Evolutionary conservation across 1,140 invertebrate species (phyloP).

Genomic region (Choristoneura fumiferana): DNA sequence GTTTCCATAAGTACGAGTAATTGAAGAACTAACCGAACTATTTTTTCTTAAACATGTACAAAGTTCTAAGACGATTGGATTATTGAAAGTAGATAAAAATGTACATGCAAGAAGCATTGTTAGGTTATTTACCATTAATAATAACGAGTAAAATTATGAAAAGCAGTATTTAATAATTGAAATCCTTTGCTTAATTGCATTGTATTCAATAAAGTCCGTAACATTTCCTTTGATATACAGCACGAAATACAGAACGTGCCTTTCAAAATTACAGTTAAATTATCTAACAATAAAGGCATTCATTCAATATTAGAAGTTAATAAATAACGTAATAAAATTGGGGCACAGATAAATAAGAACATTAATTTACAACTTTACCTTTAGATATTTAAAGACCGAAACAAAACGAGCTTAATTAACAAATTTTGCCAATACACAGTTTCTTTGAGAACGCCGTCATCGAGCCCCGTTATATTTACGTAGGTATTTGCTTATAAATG

Average conservation of each 20-base stretch:
- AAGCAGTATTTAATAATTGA: no score
- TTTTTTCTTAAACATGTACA: no score
- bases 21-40: no score
- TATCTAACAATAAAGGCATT: conserved; percentile 6
- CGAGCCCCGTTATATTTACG: conserved; percentile 47
- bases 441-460: conserved; percentile 46
- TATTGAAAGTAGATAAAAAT: no score
- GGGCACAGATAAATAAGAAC: conserved; percentile 4
- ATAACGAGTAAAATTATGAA: no score
- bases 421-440: conserved; percentile 54
- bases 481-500: conserved; percentile 44
- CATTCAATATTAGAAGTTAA: conserved; percentile 17
- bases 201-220: no score
- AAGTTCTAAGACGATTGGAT: no score
- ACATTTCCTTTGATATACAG: no score
- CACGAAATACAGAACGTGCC: background rate
- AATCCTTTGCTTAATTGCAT: no score
- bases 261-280: conserved; percentile 10
- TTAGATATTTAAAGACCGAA: conserved; percentile 6
- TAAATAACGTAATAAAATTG: conserved; percentile 17
- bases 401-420: conserved; percentile 47
- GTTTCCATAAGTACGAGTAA: no score
- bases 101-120: no score
- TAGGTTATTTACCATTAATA: no score
- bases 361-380: background rate